Evolutionary conservation across 2,797 vertebrate genomes (phyloP).

Genomic region (Centropyge bicolor): DNA sequence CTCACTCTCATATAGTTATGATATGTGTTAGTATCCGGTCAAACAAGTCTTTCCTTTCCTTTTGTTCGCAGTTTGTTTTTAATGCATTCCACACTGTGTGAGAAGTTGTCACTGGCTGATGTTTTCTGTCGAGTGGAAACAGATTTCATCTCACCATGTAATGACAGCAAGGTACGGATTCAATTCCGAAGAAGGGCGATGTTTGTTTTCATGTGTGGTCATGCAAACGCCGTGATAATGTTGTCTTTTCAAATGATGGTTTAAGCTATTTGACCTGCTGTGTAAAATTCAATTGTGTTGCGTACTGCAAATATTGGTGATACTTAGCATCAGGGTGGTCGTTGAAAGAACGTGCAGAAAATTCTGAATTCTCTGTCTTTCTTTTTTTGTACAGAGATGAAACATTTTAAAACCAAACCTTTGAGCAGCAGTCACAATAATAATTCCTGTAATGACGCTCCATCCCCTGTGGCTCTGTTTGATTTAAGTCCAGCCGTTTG

Average conservation of each 20-base stretch:
- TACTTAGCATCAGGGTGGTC: not conserved
- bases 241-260: slow-evolving; percentile 27
- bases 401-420: slow-evolving; percentile 1
- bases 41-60: slow-evolving; percentile 13
- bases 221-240: slow-evolving; percentile 25
- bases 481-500: slow-evolving; percentile 27
- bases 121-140: slow-evolving; percentile 37
- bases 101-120: slow-evolving; percentile 21
- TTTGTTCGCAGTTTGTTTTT: slow-evolving; percentile 37
- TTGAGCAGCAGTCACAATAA: not conserved
- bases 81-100: slow-evolving; percentile 4
- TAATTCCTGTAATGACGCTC: slow-evolving; percentile 2
- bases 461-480: not conserved
- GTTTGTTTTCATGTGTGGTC: slow-evolving; percentile 36
- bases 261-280: slow-evolving; percentile 22
- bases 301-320: too few relatives aligned
- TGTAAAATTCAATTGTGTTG: not conserved
- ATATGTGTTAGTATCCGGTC: slow-evolving; percentile 4
- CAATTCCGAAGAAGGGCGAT: not conserved
- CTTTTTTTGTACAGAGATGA: not conserved
- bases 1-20: not conserved
- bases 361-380: not conserved
- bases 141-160: slow-evolving; percentile 14
- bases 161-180: slow-evolving; percentile 17
- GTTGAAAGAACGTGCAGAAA: not conserved